Evolutionary conservation across 2,797 vertebrate species (phyloP).

Genomic region (Lagocephalus sceleratus): DNA sequence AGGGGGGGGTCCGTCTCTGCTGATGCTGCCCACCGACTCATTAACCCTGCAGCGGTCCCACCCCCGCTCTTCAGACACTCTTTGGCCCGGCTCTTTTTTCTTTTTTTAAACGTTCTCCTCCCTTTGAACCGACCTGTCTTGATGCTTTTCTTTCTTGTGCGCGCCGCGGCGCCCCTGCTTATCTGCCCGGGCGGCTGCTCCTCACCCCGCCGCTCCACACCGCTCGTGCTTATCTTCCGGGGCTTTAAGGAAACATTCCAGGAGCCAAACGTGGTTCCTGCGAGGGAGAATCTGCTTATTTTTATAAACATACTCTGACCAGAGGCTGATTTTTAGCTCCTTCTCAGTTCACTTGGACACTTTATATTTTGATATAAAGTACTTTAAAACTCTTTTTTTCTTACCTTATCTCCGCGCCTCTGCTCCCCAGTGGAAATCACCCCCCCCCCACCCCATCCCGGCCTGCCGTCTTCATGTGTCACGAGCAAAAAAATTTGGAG

Average conservation of each 20-base stretch:
- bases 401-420: too few species aligned
- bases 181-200: neutral
- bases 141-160: neutral
- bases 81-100: neutral
- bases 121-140: neutral
- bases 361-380: too few species aligned
- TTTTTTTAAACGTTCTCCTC: neutral
- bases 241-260: neutral
- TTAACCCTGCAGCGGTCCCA: neutral
- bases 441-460: neutral
- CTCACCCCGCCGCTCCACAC: neutral
- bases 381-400: too few species aligned
- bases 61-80: neutral
- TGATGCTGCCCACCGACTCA: conserved; percentile 1
- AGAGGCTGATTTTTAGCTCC: too few species aligned
- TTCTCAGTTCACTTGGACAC: too few species aligned
- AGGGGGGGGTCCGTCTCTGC: too few species aligned
- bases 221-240: neutral
- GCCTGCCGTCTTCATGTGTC: neutral
- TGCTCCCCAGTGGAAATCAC: too few species aligned
- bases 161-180: too few species aligned
- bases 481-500: conserved; percentile 7
- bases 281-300: neutral
- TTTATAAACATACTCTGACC: too few species aligned
- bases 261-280: neutral